Conservation (phyloP, 1,140 invertebrate species). For the Pachypsylla venusta region DNA sequence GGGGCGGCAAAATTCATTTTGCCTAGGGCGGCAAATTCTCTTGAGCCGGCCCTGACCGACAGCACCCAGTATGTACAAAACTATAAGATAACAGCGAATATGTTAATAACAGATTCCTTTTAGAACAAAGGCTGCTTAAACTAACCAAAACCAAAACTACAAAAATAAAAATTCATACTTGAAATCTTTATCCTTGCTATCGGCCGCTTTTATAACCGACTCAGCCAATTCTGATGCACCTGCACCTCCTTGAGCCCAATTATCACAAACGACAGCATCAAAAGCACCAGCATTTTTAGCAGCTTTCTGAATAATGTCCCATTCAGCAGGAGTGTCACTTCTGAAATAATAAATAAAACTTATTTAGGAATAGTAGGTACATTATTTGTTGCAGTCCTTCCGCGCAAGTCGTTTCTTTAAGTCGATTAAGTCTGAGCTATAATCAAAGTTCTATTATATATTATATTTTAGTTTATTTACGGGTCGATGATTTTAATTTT, state of each 20-base stretch:
- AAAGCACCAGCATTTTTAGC: conserved; percentile 59
- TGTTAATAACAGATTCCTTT: too few relatives aligned
- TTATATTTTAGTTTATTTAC: too few relatives aligned
- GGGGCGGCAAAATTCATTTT: neutral
- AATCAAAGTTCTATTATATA: too few relatives aligned
- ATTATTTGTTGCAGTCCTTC: neutral
- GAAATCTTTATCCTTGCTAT: conserved; percentile 32
- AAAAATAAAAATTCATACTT: conserved; percentile 13
- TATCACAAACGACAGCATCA: conserved; percentile 70
- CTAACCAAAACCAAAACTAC: neutral
- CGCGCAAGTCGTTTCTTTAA: too few relatives aligned
- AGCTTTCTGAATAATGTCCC: conserved; percentile 59
- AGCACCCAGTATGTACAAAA: too few relatives aligned
- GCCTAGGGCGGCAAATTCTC: neutral
- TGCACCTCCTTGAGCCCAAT: conserved; percentile 80
- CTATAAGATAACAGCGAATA: neutral
- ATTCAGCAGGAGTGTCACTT: conserved; percentile 74
- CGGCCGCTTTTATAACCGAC: conserved; percentile 65
- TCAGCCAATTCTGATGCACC: conserved; percentile 77
- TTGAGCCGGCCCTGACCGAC: too few relatives aligned
- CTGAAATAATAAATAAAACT: conserved; percentile 30
- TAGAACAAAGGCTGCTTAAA: neutral
- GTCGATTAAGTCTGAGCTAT: too few relatives aligned
- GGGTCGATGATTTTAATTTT: too few relatives aligned
- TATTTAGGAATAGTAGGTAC: neutral